Evolutionary conservation across 1,140 invertebrate species (phyloP), one percentile per base, ranked within the genome.

Genomic region (Heliconius nattereri): DNA sequence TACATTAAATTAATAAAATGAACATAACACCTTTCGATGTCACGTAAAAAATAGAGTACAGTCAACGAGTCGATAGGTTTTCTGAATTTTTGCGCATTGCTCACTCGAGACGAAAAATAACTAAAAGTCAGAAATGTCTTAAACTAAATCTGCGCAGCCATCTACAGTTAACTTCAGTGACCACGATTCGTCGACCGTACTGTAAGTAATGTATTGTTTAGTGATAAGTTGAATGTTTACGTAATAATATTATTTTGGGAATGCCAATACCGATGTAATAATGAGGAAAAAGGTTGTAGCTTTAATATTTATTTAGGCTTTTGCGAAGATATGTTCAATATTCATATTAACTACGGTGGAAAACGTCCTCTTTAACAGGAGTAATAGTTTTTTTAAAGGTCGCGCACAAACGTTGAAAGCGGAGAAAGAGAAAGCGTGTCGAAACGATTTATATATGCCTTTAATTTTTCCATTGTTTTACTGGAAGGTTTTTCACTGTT

Each of bases 251-350:
- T 20, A 57, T n/a, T 23, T 11, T 57, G 2, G 11, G 5, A 29
- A 66, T 0, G 40, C 40, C 29, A 26, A 66, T 66, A 45, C 40
- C 16, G 16, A 45, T 16, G 13, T 45, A 29, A 66, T 29, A 66
- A n/a, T 66, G 60, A 66, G 60, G n/a, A 66, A 29, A 45, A 66
- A 13, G 60, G 60, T 66, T 66, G 26, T 29, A 66, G 60, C 60
- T 66, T 66, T 66, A 66, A 66, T 66, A 66, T 66, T 66, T 66
- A 66, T 66, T 66, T 29, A 13, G 60, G 26, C 60, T 29, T 29
- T 60, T 29, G 60, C 60, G 23, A n/a, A 26, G 60, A 29, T 23
- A 13, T 29, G 60, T 29, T 66, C 60, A 66, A 13, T 66, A 26
- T 66, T 66, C 60, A 29, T 66, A 66, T 66, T 5, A 66, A 29